These are phyloP conservation scores for Atherix ibis DNA, from an alignment of 2,888 invertebrate genomes.

Conservation along the genomic window DNA sequence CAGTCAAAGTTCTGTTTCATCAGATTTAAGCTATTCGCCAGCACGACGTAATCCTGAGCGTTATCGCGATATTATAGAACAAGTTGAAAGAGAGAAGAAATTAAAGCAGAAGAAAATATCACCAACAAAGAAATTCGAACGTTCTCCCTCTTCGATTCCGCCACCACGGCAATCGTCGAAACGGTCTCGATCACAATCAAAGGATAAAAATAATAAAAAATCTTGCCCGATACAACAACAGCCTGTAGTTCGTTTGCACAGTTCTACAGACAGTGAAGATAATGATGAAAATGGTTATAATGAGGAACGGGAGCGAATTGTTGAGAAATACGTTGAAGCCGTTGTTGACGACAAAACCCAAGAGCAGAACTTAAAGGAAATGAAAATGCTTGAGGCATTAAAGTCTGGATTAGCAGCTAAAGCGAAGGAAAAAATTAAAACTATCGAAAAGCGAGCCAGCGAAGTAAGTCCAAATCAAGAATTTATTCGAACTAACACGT, in stretches of 20 bases:
- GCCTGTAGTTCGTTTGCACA: slow-evolving; percentile 42
- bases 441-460: slow-evolving; percentile 37
- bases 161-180: slow-evolving; percentile 8
- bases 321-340: slow-evolving; percentile 37
- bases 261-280: slow-evolving; percentile 42
- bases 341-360: slow-evolving; percentile 40
- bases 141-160: slow-evolving; percentile 5
- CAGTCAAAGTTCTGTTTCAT: slow-evolving; percentile 26
- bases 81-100: slow-evolving; percentile 39
- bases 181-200: slow-evolving; percentile 8
- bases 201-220: slow-evolving; percentile 9
- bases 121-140: no score
- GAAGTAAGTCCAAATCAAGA: slow-evolving; percentile 15
- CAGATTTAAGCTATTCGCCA: slow-evolving; percentile 51
- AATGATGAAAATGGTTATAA: slow-evolving; percentile 25
- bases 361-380: slow-evolving; percentile 44
- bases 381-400: slow-evolving; percentile 47
- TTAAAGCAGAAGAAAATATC: slow-evolving; percentile 21
- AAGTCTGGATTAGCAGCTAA: slow-evolving; percentile 51
- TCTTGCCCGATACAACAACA: slow-evolving; percentile 10
- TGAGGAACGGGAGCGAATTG: slow-evolving; percentile 22
- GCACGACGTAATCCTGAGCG: slow-evolving; percentile 51
- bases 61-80: slow-evolving; percentile 47
- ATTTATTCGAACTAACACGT: slow-evolving; percentile 19
- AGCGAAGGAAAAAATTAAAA: slow-evolving; percentile 45